These are phyloP conservation scores for Aphelinus atriplicis DNA, from an alignment of 1,140 invertebrate genomes.

Conservation along the genomic window DNA sequence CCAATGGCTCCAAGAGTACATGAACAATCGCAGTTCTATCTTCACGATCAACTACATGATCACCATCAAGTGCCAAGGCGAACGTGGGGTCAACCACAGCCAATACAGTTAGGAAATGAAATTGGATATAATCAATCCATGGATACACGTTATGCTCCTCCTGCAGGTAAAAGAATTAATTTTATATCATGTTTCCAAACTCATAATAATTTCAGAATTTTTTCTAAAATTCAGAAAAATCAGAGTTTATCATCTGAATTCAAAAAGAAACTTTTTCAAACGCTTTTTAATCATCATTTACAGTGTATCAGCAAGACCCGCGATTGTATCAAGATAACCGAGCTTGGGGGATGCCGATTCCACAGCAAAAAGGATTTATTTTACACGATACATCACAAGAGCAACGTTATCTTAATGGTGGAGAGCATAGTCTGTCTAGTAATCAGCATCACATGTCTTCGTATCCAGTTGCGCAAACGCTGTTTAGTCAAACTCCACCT, in stretches of 20 bases:
- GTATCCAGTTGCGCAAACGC: constrained; percentile 58
- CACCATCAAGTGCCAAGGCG: constrained; percentile 73
- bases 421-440: constrained; percentile 64
- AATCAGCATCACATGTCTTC: constrained; percentile 61
- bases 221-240: no score
- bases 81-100: constrained; percentile 78
- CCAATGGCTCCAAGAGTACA: constrained; percentile 62
- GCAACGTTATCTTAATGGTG: constrained; percentile 63
- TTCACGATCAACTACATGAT: constrained; percentile 78
- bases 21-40: constrained; percentile 74
- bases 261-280: no score
- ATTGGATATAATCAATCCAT: constrained; percentile 60
- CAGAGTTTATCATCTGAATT: no score
- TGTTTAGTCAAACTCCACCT: constrained; percentile 65
- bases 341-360: constrained; percentile 57
- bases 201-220: background rate
- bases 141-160: constrained; percentile 56
- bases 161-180: constrained; percentile 43
- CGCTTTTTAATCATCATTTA: constrained; percentile 10
- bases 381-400: constrained; percentile 62
- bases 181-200: constrained; percentile 38
- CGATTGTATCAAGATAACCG: constrained; percentile 62
- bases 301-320: constrained; percentile 59
- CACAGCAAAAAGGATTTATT: constrained; percentile 63
- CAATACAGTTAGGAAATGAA: constrained; percentile 61